Base-by-base conservation (phyloP, 2,797 vertebrate genomes). In the Danionella dracula region DNA sequence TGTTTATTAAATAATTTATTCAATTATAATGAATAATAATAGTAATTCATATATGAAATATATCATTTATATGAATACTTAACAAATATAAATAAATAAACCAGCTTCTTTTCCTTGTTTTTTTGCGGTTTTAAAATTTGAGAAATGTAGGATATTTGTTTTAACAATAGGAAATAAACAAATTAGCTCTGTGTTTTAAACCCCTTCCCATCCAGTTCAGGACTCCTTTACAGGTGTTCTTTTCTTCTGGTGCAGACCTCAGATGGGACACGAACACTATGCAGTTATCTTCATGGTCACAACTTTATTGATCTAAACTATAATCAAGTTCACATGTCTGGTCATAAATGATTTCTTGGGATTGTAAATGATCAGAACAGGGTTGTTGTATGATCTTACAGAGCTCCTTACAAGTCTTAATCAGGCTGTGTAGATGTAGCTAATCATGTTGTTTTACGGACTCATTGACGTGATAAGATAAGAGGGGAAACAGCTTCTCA, bases 331-430 rank as follows among this genome's bases (percentile, higher is more conserved):
- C 37, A 34, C 35, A 62, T 31, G 35, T 16, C 35, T 31, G 23
- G 9, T 63, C 23, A 42, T 44, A 42, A 53, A 34, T 21, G n/a
- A 53, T 40, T 51, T 23, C 8, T 53, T 13, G 29, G 10, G 27
- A 19, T 4, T 10, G 4, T 19, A 31, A 31, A 27, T 48, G 11
- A 49, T 49, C 27, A 19, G 17, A 15, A 29, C 4, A 10, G 34
- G 11, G 1, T 2, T 19, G 15, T 12, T 21, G 5, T 12, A 12
- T 1, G 41, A 57, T 19, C 32, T 46, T n/a, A 16, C 13, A 53
- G 10, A 29, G 11, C 7, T 55, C 20, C 2, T 79, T 84, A 85
- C 82, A 44, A 74, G 65, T 64, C 68, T 81, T 84, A 85, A 85
- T 88, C 80, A 38, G 68, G 71, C 13, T 57, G 55, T 77, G 61